phyloP scores from a whole-genome alignment of 2,888 invertebrate species.

The Drosophila quinaria region DNA sequence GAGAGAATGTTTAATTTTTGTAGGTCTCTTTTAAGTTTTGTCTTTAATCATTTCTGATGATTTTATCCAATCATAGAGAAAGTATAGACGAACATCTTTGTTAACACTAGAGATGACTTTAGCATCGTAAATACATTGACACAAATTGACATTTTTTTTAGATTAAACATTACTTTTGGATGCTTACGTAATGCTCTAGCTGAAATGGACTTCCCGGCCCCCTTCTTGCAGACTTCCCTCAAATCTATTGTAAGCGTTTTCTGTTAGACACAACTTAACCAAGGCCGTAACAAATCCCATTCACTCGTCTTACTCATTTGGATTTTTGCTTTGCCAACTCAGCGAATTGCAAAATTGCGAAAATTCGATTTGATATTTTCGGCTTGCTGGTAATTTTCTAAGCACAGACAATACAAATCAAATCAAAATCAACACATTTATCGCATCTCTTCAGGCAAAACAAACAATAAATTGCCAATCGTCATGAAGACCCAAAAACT shows the following conservation, averaged over 20 bases:
- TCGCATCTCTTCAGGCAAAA: slow-evolving; percentile 57
- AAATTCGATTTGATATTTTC: slow-evolving; percentile 49
- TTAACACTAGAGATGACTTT: slow-evolving; percentile 32
- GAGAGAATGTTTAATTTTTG: not conserved
- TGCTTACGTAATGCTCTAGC: slow-evolving; percentile 24
- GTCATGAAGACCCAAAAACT: slow-evolving; percentile 62
- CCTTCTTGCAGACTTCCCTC: not conserved
- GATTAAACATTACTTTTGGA: slow-evolving; percentile 13
- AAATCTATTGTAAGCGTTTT: slow-evolving; percentile 43
- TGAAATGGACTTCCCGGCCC: slow-evolving; percentile 17
- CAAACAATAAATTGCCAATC: slow-evolving; percentile 71
- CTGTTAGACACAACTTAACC: slow-evolving; percentile 44
- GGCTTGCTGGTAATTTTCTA: slow-evolving; percentile 55
- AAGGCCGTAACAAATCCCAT: slow-evolving; percentile 75
- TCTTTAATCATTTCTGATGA: slow-evolving; percentile 35
- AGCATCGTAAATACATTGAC: slow-evolving; percentile 56
- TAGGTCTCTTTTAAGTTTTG: slow-evolving; percentile 25
- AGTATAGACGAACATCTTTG: slow-evolving; percentile 56
- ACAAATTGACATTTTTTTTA: slow-evolving; percentile 36
- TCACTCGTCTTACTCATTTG: slow-evolving; percentile 62
- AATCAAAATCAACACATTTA: slow-evolving; percentile 33
- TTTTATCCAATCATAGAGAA: slow-evolving; percentile 47
- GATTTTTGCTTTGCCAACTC: slow-evolving; percentile 26
- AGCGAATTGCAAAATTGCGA: slow-evolving; percentile 48
- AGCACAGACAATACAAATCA: slow-evolving; percentile 26